Evolutionary conservation across 2,113 vertebrate genomes (phyloP).

Genomic region (Rhinolophus ferrumequinum): DNA sequence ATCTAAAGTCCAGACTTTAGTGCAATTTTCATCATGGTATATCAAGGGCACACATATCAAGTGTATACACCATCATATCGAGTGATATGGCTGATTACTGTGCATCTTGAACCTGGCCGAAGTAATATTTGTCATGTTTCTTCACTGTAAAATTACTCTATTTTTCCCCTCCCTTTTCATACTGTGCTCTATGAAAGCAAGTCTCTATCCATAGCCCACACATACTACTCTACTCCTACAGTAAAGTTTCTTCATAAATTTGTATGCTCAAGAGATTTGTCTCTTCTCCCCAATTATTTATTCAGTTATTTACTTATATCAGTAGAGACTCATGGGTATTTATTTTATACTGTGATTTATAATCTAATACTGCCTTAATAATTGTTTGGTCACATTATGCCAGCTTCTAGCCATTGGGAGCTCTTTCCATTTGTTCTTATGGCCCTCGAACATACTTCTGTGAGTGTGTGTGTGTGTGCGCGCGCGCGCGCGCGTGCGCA

Average conservation of each 20-base stretch:
- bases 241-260: background rate
- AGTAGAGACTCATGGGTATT: background rate
- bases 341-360: background rate
- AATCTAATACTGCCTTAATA: background rate
- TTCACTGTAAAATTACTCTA: background rate
- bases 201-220: background rate
- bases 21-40: background rate
- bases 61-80: background rate
- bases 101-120: background rate
- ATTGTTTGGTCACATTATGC: background rate
- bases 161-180: background rate
- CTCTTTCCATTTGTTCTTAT: background rate
- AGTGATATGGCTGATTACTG: background rate
- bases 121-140: background rate
- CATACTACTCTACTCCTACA: background rate
- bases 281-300: background rate
- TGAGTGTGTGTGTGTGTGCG: too few species aligned
- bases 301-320: background rate
- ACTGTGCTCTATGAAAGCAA: background rate
- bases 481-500: too few species aligned
- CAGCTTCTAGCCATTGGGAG: background rate
- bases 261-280: background rate
- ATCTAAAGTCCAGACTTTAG: background rate
- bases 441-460: background rate
- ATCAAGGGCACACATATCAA: background rate